phyloP scores from a whole-genome alignment of 2,888 invertebrate genomes.

The Plagodis dolabraria region DNA sequence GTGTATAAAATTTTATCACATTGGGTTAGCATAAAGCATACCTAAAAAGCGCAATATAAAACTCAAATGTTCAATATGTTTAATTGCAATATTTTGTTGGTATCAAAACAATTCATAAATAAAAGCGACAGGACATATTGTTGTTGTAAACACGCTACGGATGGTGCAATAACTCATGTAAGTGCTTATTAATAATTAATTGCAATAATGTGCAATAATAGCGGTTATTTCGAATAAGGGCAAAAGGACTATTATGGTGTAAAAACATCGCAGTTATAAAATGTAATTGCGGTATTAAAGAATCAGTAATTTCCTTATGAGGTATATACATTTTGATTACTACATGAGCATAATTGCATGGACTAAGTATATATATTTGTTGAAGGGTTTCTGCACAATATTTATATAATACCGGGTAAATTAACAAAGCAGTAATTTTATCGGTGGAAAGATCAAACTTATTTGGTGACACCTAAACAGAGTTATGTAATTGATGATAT shows the following conservation, averaged over 20 bases:
- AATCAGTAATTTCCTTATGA: constrained; percentile 20
- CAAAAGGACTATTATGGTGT: constrained; percentile 24
- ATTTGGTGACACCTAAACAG: no score
- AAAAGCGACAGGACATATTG: constrained; percentile 12
- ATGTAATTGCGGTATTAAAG: constrained; percentile 31
- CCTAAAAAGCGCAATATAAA: no score
- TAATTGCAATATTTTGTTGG: constrained; percentile 1
- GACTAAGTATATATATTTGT: not conserved
- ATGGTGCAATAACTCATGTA: constrained; percentile 25
- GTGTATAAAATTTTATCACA: no score
- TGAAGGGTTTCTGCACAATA: not conserved
- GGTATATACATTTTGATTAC: not conserved
- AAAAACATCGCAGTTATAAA: constrained; percentile 27
- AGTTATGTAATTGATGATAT: no score
- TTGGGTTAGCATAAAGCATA: no score
- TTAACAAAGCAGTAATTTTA: no score
- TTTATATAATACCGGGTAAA: no score
- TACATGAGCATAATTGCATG: constrained; percentile 1
- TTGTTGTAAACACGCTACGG: constrained; percentile 22
- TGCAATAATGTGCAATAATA: constrained; percentile 34
- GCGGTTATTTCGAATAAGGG: constrained; percentile 29
- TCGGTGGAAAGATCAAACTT: no score
- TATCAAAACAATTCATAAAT: constrained; percentile 10
- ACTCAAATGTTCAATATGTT: not conserved
- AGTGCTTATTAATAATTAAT: constrained; percentile 31